phyloP scores from a whole-genome alignment of 2,797 vertebrate genomes.

The Eidolon dupreanum region DNA sequence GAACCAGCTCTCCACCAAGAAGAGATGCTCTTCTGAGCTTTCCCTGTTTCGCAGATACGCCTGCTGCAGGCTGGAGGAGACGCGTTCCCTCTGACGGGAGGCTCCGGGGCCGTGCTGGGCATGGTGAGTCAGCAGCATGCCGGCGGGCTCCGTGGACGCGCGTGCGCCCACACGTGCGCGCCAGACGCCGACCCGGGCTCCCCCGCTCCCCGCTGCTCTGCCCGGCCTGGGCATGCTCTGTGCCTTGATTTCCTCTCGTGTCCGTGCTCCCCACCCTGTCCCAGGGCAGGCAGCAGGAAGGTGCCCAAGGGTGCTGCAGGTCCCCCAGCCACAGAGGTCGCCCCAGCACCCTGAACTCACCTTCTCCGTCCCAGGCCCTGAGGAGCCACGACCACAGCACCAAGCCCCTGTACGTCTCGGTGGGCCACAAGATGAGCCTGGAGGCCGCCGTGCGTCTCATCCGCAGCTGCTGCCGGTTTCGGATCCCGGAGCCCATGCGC shows the following conservation, averaged over 20 bases:
- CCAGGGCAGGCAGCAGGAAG: background rate
- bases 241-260: background rate
- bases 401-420: slow-evolving; percentile 93
- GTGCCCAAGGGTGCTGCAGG: background rate
- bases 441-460: slow-evolving; percentile 91
- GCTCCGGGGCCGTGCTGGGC: slow-evolving; percentile 90
- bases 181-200: background rate
- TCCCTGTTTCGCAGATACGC: slow-evolving; percentile 74
- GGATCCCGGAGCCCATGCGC: slow-evolving; percentile 93
- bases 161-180: fast-evolving
- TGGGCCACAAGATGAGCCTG: slow-evolving; percentile 93
- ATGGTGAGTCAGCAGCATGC: slow-evolving; percentile 85
- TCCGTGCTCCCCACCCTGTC: background rate
- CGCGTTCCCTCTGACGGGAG: slow-evolving; percentile 88
- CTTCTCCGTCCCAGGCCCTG: slow-evolving; percentile 86
- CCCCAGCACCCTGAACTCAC: background rate
- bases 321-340: background rate
- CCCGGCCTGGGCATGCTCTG: background rate
- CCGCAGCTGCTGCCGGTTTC: slow-evolving; percentile 91
- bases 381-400: slow-evolving; percentile 89
- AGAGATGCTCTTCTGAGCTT: background rate
- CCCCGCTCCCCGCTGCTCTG: background rate
- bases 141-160: background rate
- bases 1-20: background rate
- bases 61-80: slow-evolving; percentile 90